A percentile compares a stretch with the other conserved stretches of the same genome.
These are phyloP conservation scores for Athripsodes cinereus DNA, from an alignment of 2,888 invertebrate species.

Conservation along the genomic window DNA sequence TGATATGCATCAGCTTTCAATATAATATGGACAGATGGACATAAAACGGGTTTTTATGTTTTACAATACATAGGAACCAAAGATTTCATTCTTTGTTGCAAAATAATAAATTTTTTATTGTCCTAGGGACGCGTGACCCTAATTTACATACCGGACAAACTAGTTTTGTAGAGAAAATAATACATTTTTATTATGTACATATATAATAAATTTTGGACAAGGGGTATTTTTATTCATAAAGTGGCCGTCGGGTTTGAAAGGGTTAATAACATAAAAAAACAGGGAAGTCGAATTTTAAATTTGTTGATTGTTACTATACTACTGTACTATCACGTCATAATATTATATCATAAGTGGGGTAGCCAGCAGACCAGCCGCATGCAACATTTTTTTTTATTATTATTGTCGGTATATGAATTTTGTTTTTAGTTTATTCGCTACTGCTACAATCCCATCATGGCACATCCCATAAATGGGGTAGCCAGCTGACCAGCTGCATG, in stretches of 20 bases:
- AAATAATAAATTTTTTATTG: slow-evolving; percentile 3
- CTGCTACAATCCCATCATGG: no score
- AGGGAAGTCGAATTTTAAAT: no score
- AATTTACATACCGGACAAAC: slow-evolving; percentile 23
- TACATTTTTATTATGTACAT: neutral
- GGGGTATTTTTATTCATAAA: slow-evolving; percentile 12
- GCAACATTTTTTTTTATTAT: no score
- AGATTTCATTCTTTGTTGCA: slow-evolving; percentile 3
- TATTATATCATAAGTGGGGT: no score
- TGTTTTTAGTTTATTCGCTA: no score
- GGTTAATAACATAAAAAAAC: neutral
- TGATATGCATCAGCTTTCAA: slow-evolving; percentile 15
- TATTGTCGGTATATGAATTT: no score
- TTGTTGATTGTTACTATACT: no score
- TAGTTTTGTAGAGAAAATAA: slow-evolving; percentile 7
- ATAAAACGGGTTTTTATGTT: slow-evolving; percentile 1
- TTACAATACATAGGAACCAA: neutral
- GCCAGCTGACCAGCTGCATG: no score
- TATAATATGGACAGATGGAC: slow-evolving; percentile 20
- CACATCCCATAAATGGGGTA: no score
- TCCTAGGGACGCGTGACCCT: slow-evolving; percentile 14
- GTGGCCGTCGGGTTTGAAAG: slow-evolving; percentile 6
- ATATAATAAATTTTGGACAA: slow-evolving; percentile 15
- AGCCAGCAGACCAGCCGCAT: no score
- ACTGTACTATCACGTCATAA: no score